Conservation (phyloP, 2,113 vertebrate genomes). For the Rhabdomys dilectus region DNA sequence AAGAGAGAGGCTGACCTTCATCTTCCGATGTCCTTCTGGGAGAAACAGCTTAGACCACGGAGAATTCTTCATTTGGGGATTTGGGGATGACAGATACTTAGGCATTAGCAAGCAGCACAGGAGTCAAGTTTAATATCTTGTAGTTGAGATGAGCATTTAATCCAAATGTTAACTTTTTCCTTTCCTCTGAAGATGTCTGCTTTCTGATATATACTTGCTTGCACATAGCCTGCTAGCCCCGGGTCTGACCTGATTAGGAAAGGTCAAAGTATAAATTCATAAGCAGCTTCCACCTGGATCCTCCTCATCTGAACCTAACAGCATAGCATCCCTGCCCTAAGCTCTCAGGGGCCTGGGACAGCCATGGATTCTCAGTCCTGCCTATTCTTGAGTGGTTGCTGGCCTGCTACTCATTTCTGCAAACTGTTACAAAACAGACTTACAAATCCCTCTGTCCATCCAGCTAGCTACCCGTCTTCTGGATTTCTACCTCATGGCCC, state of each 20-base stretch:
- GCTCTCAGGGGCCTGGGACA: not conserved
- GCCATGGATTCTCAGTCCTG: not conserved
- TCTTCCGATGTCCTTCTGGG: constrained; percentile 64
- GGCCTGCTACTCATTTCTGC: not conserved
- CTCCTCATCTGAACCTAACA: not conserved
- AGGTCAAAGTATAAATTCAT: not conserved
- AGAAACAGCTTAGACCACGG: not conserved
- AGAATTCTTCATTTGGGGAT: not conserved
- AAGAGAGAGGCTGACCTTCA: constrained; percentile 63
- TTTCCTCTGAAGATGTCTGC: not conserved
- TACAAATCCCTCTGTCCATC: not conserved
- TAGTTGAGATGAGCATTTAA: not conserved
- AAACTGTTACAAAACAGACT: not conserved
- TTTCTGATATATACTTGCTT: not conserved
- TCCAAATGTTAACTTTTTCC: constrained; percentile 18
- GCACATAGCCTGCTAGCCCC: not conserved
- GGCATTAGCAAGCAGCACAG: not conserved
- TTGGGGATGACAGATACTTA: not conserved
- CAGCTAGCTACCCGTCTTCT: not conserved
- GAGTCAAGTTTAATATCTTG: constrained; percentile 4
- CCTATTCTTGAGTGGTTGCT: not conserved
- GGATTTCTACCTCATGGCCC: not conserved
- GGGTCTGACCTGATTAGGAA: not conserved
- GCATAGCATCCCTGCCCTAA: not conserved
- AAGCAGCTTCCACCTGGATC: not conserved